Percentiles rank a stretch among this genome's conserved stretches.
These are phyloP conservation scores for Chrysochloris asiatica DNA, from an alignment of 2,113 vertebrate species.

Conservation along the genomic window DNA sequence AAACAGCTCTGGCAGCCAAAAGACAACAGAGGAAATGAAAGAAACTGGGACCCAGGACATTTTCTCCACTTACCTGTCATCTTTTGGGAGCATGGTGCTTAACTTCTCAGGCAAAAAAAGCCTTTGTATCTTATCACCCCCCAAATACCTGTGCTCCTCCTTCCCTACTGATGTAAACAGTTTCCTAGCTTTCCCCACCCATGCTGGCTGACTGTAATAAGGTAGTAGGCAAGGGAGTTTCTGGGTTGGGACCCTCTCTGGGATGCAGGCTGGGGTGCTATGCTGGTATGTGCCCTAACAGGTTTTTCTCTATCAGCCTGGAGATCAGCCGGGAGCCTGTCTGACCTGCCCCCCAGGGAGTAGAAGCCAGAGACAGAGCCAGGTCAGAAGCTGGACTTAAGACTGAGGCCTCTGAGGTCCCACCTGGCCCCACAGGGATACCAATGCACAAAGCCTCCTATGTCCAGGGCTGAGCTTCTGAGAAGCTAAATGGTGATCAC, in stretches of 20 bases:
- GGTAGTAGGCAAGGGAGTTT: background rate
- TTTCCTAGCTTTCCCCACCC: background rate
- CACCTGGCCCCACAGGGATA: background rate
- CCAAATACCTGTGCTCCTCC: background rate
- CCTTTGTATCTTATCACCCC: background rate
- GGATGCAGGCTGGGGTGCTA: constrained; percentile 63
- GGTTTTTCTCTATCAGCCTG: constrained; percentile 68
- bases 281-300: constrained; percentile 72
- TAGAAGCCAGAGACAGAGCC: constrained; percentile 26
- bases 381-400: constrained; percentile 42
- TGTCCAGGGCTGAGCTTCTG: background rate
- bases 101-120: background rate
- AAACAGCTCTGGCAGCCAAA: constrained; percentile 18
- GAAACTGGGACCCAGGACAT: background rate
- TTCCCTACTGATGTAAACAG: background rate
- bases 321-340: constrained; percentile 68
- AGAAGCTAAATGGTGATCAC: background rate
- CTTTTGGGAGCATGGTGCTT: background rate
- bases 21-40: background rate
- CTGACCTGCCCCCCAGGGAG: constrained; percentile 64
- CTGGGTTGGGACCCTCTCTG: constrained; percentile 52
- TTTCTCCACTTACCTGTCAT: background rate
- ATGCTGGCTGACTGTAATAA: background rate
- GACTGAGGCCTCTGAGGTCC: background rate
- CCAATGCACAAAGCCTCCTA: constrained; percentile 47